Evolutionary conservation across 2,113 vertebrate species (phyloP), one percentile per base, ranked within the genome.

Genomic region (Plecotus auritus): DNA sequence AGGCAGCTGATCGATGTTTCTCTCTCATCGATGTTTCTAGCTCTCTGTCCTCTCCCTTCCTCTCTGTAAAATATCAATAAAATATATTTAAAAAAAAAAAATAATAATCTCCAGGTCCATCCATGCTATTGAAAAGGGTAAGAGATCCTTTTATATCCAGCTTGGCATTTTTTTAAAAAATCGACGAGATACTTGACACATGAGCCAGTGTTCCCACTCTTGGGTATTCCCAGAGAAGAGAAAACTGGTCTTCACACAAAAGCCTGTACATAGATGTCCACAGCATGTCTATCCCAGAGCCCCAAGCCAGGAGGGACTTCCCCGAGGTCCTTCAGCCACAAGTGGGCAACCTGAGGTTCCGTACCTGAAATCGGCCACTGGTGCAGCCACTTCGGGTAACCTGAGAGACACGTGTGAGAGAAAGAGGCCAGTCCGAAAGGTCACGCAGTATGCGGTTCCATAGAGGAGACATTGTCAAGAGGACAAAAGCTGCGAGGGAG

Each of bases 331-430:
- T 32, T 32, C 45, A 16, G 10, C 2, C 26, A 0, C 26, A 59
- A 37, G 10, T 1, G 6, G 26, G 3, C 10, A 0, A 23, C 17
- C 40, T 4, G 7, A 2, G 45, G 7, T 32, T 16, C 45, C 11
- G 22, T 1, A 1, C 26, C 1, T 7, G 74, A 35, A 30, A 35
- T 49, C 9, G 1, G 11, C 77, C 72, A n/a, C 17, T 20, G 74
- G 32, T 3, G 70, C 23, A 9, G 17, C n/a, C 11, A 1, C 61
- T 6, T 28, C n/a, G 56, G 42, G 47, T 22, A 20, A 35, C n/a
- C 54, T 12, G 20, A 28, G 13, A 20, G 28, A 40, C 23, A 17
- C 5, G 2, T 37, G 26, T 42, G 30, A 28, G 42, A 30, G 37
- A 16, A 42, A 16, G 35, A 42, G 20, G 32, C 56, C 78, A n/a